Evolutionary conservation across 2,888 invertebrate genomes (phyloP).

Genomic region (Lasioglossum villosulum): DNA sequence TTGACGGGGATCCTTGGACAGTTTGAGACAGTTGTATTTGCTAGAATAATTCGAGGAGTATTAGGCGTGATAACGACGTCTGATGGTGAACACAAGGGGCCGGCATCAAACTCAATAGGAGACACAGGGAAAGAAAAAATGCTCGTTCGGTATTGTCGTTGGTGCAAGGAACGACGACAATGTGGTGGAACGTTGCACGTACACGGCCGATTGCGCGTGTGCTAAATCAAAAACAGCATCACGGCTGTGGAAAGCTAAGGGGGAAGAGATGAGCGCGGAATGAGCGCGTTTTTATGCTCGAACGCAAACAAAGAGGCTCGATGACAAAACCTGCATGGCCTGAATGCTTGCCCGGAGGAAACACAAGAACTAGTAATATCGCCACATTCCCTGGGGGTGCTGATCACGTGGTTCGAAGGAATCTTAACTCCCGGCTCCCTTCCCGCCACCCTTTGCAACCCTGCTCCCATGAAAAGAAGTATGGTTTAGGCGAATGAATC

Average conservation of each 20-base stretch:
- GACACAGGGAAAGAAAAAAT: conserved; percentile 46
- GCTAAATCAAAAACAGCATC: conserved; percentile 73
- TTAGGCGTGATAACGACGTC: conserved; percentile 32
- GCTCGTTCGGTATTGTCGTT: conserved; percentile 59
- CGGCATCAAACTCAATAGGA: conserved; percentile 40
- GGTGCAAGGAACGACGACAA: conserved; percentile 50
- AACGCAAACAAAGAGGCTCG: conserved; percentile 80
- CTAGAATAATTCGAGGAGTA: conserved; percentile 27
- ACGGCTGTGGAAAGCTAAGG: conserved; percentile 37
- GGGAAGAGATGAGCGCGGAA: conserved; percentile 64
- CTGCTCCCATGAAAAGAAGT: conserved; percentile 5
- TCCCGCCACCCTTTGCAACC: background rate
- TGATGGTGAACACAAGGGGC: conserved; percentile 18
- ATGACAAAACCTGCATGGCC: conserved; percentile 81
- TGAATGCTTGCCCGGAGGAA: conserved; percentile 74
- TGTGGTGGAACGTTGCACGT: conserved; percentile 33
- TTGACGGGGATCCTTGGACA: too few species aligned
- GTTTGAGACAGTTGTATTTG: background rate
- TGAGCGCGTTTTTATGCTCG: conserved; percentile 77
- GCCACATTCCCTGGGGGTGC: conserved; percentile 65
- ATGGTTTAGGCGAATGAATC: conserved; percentile 11
- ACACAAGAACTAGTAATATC: conserved; percentile 75
- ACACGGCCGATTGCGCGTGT: conserved; percentile 38
- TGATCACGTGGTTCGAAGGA: conserved; percentile 64
- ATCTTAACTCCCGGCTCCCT: conserved; percentile 56